Base-by-base conservation (phyloP, 2,113 vertebrate genomes). In the Eudorcas thomsonii region DNA sequence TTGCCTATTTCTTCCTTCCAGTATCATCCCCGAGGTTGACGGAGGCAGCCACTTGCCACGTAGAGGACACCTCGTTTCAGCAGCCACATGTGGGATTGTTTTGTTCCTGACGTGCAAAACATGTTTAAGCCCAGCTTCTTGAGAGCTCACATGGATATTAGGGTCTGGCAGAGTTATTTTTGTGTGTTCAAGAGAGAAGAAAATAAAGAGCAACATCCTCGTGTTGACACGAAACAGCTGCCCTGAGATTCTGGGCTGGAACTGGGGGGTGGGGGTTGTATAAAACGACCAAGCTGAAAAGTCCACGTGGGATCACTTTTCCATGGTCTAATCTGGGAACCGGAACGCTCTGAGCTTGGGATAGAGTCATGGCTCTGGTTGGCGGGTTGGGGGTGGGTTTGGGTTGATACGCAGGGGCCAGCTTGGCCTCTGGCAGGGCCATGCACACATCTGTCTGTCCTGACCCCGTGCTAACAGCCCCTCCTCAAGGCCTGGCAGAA, bases 241-340 rank as follows among this genome's bases (percentile, higher is more conserved):
- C 45, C 83, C 83, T 67, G 36, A 17, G 78, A 96, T 95, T 89
- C 93, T 80, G 89, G 92, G 52, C 54, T 67, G 87, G 86, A 93
- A 89, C 67, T 88, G 45, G 91, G 5, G 33, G 28, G n/a, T 23
- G 25, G 85, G 50, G 23, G 4, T 14, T 39, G 78, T 91, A 55
- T 57, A 91, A 98, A 98, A 62, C 1, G 3, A 78, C 59, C 16
- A 16, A 55, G 43, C 80, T 19, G 23, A 50, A n/a, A 48, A 59
- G 91, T 52, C 57, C 97, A 98, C 95, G 86, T 98, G 97, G 98
- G 97, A 97, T 88, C 89, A 55, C 94, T 98, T 98, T 97, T 98
- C 87, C 91, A 93, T 95, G 97, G 97, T 98, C 95, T 97, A 97
- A 98, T 98, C 97, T 94, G 96, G 92, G 97, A 95, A 94, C 54